Evolutionary conservation across 1,140 invertebrate species (phyloP).

Genomic region (Cydia splendana): DNA sequence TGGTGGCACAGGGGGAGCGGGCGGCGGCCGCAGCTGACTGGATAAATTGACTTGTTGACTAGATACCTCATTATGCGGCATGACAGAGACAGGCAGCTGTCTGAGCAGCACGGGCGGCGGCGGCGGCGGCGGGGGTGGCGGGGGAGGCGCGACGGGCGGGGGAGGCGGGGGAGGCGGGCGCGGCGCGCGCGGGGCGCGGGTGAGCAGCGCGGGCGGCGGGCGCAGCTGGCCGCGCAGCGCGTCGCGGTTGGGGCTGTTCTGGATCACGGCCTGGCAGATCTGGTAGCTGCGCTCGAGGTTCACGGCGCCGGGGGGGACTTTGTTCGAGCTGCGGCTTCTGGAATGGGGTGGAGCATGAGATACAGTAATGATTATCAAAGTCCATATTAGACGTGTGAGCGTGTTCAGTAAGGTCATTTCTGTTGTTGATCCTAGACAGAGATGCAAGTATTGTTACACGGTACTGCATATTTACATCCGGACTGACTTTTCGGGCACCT

Average conservation of each 20-base stretch:
- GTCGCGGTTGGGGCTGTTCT: constrained; percentile 93
- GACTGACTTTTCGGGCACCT: too few species aligned
- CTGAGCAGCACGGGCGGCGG: constrained; percentile 78
- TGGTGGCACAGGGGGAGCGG: too few species aligned
- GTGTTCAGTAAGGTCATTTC: too few species aligned
- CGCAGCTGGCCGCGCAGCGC: constrained; percentile 92
- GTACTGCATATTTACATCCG: too few species aligned
- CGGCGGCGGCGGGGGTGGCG: constrained; percentile 40
- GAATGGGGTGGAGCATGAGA: constrained; percentile 26
- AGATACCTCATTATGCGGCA: constrained; percentile 75
- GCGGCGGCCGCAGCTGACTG: too few species aligned
- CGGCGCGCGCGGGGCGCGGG: constrained; percentile 70
- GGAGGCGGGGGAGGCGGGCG: too few species aligned
- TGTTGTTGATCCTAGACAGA: too few species aligned
- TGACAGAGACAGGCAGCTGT: constrained; percentile 82
- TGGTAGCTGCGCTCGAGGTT: constrained; percentile 97
- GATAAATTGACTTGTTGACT: too few species aligned
- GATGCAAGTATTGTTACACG: too few species aligned
- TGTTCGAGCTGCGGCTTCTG: constrained; percentile 79
- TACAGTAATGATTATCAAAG: too few species aligned
- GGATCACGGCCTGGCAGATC: constrained; percentile 97
- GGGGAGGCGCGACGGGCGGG: constrained; percentile 15
- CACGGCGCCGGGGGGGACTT: constrained; percentile 91
- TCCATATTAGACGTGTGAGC: too few species aligned
- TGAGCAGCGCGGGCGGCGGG: constrained; percentile 88